Base-by-base conservation (phyloP, 2,113 vertebrate genomes). In the Hippopotamus amphibius region DNA sequence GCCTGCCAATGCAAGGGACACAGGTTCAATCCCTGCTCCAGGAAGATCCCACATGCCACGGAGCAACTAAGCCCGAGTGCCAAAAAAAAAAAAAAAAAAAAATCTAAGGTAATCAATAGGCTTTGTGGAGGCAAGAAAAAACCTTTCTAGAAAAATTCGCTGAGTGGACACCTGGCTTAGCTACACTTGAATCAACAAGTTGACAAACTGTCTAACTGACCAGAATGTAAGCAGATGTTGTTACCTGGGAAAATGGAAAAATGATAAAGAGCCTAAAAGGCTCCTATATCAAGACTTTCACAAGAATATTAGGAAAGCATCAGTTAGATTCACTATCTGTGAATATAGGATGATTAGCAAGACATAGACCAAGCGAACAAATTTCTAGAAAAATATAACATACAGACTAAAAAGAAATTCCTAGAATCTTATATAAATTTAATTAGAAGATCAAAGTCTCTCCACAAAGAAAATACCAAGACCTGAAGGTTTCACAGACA, bases 381-480 rank as follows among this genome's bases (percentile, higher is more conserved):
- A 65, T 41, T 21, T 6, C 37, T 68, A 95, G 55, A 85, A 88
- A 97, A 94, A 55, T 66, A 30, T 59, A 65, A 71, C 26, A 95
- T 41, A 79, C n/a, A 16, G 26, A 57, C 53, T 37, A 14, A 87
- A 68, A 93, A 83, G 30, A 96, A 85, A 65, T 82, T 24, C 59
- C 10, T 82, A 71, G 17, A 83, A 4, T 33, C 14, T 84, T 80
- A 81, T 7, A 53, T 50, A 61, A 65, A 80, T 33, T 91, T 92
- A 76, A 63, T 17, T 93, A 53, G 11, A 91, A 93, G 14, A 65
- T 55, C 43, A 33, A 72, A 81, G 7, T 48, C 6, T 89, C 95
- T 63, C n/a, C 33, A 83, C 13, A 87, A 88, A 59, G 22, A 94
- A 92, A 82, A 63, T 87, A 50, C 22, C 48, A 84, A 87, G 6